Evolutionary conservation across 2,888 invertebrate species (phyloP), one percentile per base, ranked within the genome.

Genomic region (Byasa hedistus): DNA sequence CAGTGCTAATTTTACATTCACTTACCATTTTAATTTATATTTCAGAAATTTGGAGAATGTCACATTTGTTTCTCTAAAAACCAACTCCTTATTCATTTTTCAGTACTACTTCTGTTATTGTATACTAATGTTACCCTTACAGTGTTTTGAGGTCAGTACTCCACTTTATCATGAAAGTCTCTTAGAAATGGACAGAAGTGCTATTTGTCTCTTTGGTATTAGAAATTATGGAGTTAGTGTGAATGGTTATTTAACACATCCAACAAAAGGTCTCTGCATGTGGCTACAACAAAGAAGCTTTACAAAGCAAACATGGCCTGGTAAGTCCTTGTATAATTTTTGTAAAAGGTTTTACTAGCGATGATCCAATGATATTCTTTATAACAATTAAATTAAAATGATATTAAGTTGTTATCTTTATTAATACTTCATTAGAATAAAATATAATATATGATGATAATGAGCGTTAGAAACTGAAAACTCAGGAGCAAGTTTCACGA

Each of bases 261-360:
- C 96, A 48, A 94, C 94, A 61, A 95, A 95, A 85, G 97, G 98
- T 7, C 89, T 98, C 57, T 97, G 97, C 87, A 94, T 98, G 80
- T 98, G 98, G 98, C 92, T 98, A 76, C 98, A 98, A 84, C 96
- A 96, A 81, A 93, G 98, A 77, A 96, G 98, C 72, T 94, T 95
- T 70, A 97, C 96, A 62, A 98, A 98, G 91, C 97, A 97, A 86
- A 98, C 98, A 54, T 98, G 98, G 96, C 98, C 98, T 69, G 97
- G 96, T 91, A 81, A 80, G 73, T 71, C 15, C 7, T 15, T 44
- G 44, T 32, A 32, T 32, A 3, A 8, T 10, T 32, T 32, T 27
- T 27, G 27, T 27, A 7, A 27, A 32, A 10, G 10, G 10, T 32
- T 32, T 32, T 32, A 32, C 10, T 32, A 32, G 10, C 10, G 10